Evolutionary conservation across 2,797 vertebrate genomes (phyloP), one percentile per base, ranked within the genome.

Genomic region (Pangasius sanitwongsei): DNA sequence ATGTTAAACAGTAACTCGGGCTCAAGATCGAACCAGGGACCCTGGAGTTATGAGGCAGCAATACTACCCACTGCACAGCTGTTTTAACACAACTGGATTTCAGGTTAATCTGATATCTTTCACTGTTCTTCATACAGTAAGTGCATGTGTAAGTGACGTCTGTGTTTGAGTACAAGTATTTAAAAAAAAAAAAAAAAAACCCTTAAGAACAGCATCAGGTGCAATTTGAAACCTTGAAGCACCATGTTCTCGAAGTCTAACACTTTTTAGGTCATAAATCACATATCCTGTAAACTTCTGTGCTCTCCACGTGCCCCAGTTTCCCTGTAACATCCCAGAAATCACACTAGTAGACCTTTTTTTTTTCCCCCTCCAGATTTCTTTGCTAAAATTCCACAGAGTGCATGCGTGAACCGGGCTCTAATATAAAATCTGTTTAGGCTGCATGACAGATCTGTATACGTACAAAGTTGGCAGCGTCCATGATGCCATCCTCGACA

Each of bases 401-500:
- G 31, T 48, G 72, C 4, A 28, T 3, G 11, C 7, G 1, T 11
- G 9, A 41, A 53, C 1, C 2, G 25, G 23, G 48, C 48, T 6
- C 28, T 0, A 7, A 18, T 31, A 31, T n/a, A 78, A 28, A 77
- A 77, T 3, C 44, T 1, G 6, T 55, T 78, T 31, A n/a, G 0
- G 7, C 8, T 7, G 7, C 13, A 18, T 1, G 18, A 81, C n/a
- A n/a, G 16, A 50, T 63, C 63, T 48, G n/a, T 18, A 53, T 57
- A 90, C 98, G 97, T 95, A 99, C 98, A 88, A 99, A 99, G 94
- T 99, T 99, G 90, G 98, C 98, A 48, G 98, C 98, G 50, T 99
- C 98, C 98, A 99, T 99, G 94, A 99, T 99, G 55, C 98, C 98
- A 95, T 99, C 98, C 94, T 99, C 98, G 0, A 99, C 98, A 0